A percentile compares a stretch with the other conserved stretches of the same genome.
phyloP scores from a whole-genome alignment of 2,113 vertebrate genomes.

The Phalacrocorax brasilianus region DNA sequence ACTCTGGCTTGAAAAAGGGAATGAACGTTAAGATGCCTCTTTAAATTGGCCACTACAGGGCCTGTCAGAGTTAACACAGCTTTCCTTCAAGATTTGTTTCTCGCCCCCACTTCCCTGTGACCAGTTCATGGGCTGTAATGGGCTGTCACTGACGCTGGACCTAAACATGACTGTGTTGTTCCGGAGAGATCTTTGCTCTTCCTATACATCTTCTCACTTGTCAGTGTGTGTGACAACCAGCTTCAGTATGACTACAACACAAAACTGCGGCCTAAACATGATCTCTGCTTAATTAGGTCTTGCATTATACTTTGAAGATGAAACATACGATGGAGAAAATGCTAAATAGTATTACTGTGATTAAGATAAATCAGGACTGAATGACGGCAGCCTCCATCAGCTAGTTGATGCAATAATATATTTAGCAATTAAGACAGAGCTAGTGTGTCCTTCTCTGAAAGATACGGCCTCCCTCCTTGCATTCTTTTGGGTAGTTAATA shows the following conservation, averaged over 20 bases:
- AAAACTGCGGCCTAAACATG: not conserved
- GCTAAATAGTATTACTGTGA: not conserved
- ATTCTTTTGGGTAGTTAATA: not conserved
- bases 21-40: not conserved
- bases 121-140: not conserved
- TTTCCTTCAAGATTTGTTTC: not conserved
- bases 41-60: not conserved
- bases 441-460: not conserved
- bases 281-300: not conserved
- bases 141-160: not conserved
- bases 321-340: not conserved
- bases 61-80: not conserved
- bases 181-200: not conserved
- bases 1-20: not conserved
- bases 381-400: not conserved
- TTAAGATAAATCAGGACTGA: not conserved
- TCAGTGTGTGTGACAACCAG: not conserved
- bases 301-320: not conserved
- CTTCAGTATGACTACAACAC: not conserved
- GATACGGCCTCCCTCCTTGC: not conserved
- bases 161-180: not conserved
- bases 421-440: not conserved
- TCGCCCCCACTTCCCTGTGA: not conserved
- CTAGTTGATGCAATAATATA: not conserved
- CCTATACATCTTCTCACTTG: not conserved